Base-by-base conservation (phyloP, 1,140 invertebrate genomes). In the Glossosoma conforme region DNA sequence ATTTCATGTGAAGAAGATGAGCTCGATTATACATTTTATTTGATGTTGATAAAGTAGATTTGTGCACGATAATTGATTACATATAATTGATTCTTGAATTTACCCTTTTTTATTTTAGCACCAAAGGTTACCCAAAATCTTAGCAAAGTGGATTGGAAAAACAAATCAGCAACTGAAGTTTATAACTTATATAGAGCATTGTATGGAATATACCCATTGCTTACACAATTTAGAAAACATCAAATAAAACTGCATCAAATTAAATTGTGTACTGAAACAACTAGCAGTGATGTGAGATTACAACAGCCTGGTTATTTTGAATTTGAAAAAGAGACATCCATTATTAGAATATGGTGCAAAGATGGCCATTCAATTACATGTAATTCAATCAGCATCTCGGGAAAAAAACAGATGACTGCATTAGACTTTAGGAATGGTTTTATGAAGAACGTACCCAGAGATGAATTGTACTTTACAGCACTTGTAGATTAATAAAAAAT, bases 391-490 rank as follows among this genome's bases (percentile, higher is more conserved):
- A 66, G 73, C 55, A 60, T 86, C 52, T 65, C 76, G 58, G 77
- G 77, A 2, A 80, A 75, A 60, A 75, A 69, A 61, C 62, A 75
- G 56, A 84, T 86, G 77, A 73, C 63, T 36, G 80, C 82, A 6
- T 58, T 60, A 59, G 82, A 85, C 60, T 86, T 87, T 69, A 77
- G 73, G 67, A 85, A 85, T 70, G 84, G 83, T 20, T 85, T 77
- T 64, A 67, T 86, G 19, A 77, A 72, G 60, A 78, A 78, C 63
- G 48, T 67, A 13, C 42, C 61, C 10, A n/a, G 19, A 17, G 24
- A 50, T 46, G 30, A 54, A 54, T 21, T 46, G 13, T 50, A 32
- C 33, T 57, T 57, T 37, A 43, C 42, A 30, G 8, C 25, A 30
- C n/a, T n/a, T n/a, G n/a, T n/a, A n/a, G n/a, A n/a, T n/a, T n/a